Evolutionary conservation across 2,888 invertebrate species (phyloP), one percentile per base, ranked within the genome.

Genomic region (Ophonus ardosiacus): DNA sequence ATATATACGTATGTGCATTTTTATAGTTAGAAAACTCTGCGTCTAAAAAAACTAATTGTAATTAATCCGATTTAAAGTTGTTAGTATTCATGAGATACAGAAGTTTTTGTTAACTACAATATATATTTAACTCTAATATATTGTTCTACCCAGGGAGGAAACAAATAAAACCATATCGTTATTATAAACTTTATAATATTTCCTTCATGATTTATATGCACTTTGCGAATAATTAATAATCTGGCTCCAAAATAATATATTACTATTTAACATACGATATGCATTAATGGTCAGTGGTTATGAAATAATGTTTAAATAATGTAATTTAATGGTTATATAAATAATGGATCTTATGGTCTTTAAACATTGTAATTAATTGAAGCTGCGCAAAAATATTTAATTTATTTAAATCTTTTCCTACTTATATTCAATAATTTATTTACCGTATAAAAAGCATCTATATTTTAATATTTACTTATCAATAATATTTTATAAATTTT

Each of bases 141-240:
- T 59, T 59, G 59, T 17, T 13, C 5, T 15, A 7, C 8, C 7
- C 59, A 59, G 43, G 3, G 43, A 2, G 18, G 0, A 59, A 17
- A 59, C 18, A 17, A 59, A 59, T 15, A 59, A 17, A 59, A 17
- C 31, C 31, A 31, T 31, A 5, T 31, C 6, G 31, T 31, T 31
- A 65, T 65, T 65, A 68, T 38, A 68, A 63, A 68, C 68, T 68
- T 38, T 68, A 15, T 68, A 65, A 0, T 65, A 10, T n/a, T 65
- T n/a, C 31, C n/a, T 31, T 65, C 31, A 65, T 65, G 31, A 65
- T 68, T 68, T 68, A 68, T 68, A n/a, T 68, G 15, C 31, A 31
- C 0, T 38, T n/a, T 68, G 38, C 0, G 68, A 68, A 68, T 68
- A 68, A 68, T 68, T 68, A 68, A 38, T 68, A 68, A 38, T 68